Evolutionary conservation across 2,113 vertebrate genomes (phyloP).

Genomic region (Spermophilus dauricus): DNA sequence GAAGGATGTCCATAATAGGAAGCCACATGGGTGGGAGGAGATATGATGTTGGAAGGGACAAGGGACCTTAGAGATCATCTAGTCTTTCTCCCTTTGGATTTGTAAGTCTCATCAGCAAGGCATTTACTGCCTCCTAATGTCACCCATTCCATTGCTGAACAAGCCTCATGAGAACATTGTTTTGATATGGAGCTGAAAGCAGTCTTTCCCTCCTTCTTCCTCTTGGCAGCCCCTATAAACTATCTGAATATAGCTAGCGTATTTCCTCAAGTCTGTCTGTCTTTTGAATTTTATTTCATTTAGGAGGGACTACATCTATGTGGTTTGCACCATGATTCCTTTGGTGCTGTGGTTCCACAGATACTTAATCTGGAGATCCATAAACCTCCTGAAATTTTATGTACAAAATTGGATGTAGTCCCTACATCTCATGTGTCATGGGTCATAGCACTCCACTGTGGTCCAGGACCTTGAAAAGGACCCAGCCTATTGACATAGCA

Average conservation of each 20-base stretch:
- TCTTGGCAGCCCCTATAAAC: slow-evolving; percentile 23
- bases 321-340: slow-evolving; percentile 7
- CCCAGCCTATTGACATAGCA: neutral
- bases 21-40: neutral
- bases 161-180: neutral
- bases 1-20: neutral
- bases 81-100: neutral
- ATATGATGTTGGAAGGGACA: neutral
- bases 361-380: neutral
- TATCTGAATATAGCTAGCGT: slow-evolving; percentile 35
- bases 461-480: slow-evolving; percentile 3
- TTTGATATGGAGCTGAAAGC: neutral
- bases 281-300: neutral
- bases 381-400: slow-evolving; percentile 2
- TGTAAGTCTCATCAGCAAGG: slow-evolving; percentile 14
- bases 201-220: slow-evolving; percentile 38
- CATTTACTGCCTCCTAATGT: neutral
- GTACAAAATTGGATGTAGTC: neutral
- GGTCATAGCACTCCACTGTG: neutral
- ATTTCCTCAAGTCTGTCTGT: neutral
- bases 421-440: neutral
- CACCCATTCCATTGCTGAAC: slow-evolving; percentile 11
- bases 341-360: slow-evolving; percentile 19
- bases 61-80: neutral
- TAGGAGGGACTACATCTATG: neutral